Evolutionary conservation across 2,888 invertebrate genomes (phyloP).

Genomic region (Hermaeophaga mercurialis): DNA sequence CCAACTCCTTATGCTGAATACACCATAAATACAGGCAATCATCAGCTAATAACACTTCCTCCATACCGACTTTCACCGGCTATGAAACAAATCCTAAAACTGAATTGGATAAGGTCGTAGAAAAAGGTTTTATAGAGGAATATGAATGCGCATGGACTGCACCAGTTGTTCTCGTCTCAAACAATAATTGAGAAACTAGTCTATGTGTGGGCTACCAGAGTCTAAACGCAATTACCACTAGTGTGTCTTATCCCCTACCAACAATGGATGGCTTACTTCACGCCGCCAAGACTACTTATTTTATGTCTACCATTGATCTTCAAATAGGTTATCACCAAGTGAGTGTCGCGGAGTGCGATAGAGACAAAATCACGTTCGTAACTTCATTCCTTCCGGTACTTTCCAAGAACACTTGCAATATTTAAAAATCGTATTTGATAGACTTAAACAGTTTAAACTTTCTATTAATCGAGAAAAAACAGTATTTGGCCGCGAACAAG

Average conservation of each 20-base stretch:
- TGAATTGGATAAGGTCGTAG: conserved; percentile 46
- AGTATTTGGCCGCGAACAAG: conserved; percentile 21
- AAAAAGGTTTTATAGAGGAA: conserved; percentile 48
- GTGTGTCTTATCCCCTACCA: conserved; percentile 24
- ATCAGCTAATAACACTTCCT: conserved; percentile 45
- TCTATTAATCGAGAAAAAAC: conserved; percentile 37
- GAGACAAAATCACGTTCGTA: conserved; percentile 32
- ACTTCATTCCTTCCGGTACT: conserved; percentile 46
- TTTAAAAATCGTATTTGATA: too few species aligned
- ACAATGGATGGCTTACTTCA: conserved; percentile 30
- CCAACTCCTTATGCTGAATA: conserved; percentile 41
- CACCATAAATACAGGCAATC: conserved; percentile 7
- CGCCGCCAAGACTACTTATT: conserved; percentile 10
- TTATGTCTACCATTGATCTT: conserved; percentile 34
- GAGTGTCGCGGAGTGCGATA: conserved; percentile 16
- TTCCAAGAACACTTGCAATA: conserved; percentile 37
- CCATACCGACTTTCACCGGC: conserved; percentile 46
- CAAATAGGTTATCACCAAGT: conserved; percentile 32
- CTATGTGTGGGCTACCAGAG: conserved; percentile 23
- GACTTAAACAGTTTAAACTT: conserved; percentile 33
- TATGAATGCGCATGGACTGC: conserved; percentile 51
- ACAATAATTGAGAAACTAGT: conserved; percentile 18
- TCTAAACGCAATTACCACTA: conserved; percentile 18
- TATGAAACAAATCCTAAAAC: conserved; percentile 32
- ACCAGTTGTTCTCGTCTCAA: conserved; percentile 36